These are phyloP conservation scores for Leptinotarsa defecta DNA, from an alignment of 1,140 invertebrate genomes.

Conservation along the genomic window DNA sequence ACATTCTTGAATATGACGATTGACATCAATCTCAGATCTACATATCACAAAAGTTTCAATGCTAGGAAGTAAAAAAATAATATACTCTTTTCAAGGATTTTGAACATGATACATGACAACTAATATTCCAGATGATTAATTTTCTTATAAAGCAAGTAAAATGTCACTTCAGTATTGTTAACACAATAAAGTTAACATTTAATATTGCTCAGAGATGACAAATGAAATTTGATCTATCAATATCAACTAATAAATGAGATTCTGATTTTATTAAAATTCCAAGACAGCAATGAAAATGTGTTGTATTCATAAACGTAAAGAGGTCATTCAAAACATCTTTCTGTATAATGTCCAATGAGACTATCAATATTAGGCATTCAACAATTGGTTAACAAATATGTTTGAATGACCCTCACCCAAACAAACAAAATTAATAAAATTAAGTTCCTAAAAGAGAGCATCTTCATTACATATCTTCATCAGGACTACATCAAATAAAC, in stretches of 20 bases:
- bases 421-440: not conserved
- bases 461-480: not conserved
- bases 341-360: not conserved
- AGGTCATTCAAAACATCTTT: not conserved
- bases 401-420: not conserved
- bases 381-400: not conserved
- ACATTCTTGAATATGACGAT: not conserved
- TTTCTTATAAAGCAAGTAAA: slow-evolving; percentile 34
- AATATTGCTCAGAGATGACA: slow-evolving; percentile 8
- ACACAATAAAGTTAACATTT: slow-evolving; percentile 28
- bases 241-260: not conserved
- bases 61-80: not conserved
- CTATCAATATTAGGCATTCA: not conserved
- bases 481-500: not conserved
- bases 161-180: slow-evolving; percentile 30
- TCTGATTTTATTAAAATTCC: not conserved
- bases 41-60: not conserved
- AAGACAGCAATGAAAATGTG: not conserved
- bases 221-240: not conserved
- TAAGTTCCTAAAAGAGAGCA: not conserved
- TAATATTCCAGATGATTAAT: slow-evolving; percentile 27
- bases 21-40: not conserved
- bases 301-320: not conserved
- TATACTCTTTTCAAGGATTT: not conserved
- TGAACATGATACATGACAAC: slow-evolving; percentile 34